Base-by-base conservation (phyloP, 2,888 invertebrate species). In the Ormyrus thymus region DNA sequence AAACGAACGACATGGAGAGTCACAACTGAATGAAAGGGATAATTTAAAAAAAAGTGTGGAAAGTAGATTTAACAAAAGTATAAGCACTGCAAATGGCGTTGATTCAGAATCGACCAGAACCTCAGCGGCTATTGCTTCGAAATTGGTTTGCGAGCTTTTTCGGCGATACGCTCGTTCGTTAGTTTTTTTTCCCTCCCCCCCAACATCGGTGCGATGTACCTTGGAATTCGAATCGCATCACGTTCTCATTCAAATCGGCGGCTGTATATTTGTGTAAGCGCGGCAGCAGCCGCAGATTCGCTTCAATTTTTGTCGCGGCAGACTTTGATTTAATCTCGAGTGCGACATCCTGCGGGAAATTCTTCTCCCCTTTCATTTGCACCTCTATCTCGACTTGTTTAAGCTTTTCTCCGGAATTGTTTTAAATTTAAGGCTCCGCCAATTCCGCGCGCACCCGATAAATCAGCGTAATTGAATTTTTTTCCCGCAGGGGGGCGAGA, bases 281-380 rank as follows among this genome's bases (percentile, higher is more conserved):
- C 50, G 11, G 46, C 46, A 15, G 11, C 50, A 29, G 46, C 46
- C 15, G 43, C 29, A 11, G 56, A 46, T 62, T 53, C n/a, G 6
- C 4, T 46, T 46, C 51, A 62, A 73, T 29, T 53, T 59, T 68
- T 61, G 56, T 10, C 9, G 48, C 48, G 29, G n/a, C 43, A 7
- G 45, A 45, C 46, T 70, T 78, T 74, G 69, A 78, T 78, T 78
- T 74, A 74, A 78, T 78, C 70, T 64, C 6, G 50, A 51, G 62
- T 29, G 29, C 29, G 29, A 68, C 59, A 56, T 65, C 71, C 68
- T 43, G 7, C 29, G 29, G 29, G 55, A 56, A 9, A 29, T 59
- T 43, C 13, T 68, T 43, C 71, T 45, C 29, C 29, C 64, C 7
- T 69, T 72, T 72, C 64, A 53, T 66, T 71, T 72, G 58, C 50